Conservation (phyloP, 2,113 vertebrate genomes). For the Ammodytes marinus region DNA sequence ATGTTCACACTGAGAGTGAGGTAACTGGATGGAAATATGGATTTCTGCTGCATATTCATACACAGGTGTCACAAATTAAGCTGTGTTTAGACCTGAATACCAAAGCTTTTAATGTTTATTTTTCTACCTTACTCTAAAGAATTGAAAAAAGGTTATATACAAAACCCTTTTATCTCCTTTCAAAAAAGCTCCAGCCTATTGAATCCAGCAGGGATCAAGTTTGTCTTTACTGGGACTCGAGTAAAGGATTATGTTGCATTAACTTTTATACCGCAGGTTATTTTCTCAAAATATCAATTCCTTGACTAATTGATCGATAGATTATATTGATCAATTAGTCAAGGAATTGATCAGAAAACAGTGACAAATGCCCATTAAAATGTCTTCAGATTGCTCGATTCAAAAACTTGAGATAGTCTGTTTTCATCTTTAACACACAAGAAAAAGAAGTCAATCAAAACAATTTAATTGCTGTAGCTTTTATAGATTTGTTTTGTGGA, state of each 20-base stretch:
- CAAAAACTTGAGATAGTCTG: background rate
- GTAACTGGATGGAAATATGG: background rate
- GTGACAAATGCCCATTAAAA: background rate
- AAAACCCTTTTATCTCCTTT: background rate
- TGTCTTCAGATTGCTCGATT: background rate
- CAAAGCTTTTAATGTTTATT: background rate
- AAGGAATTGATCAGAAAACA: background rate
- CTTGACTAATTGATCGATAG: too few species aligned
- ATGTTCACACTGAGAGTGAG: background rate
- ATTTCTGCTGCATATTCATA: constrained; percentile 1
- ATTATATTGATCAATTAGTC: background rate
- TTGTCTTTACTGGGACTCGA: background rate
- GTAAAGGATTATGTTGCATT: background rate
- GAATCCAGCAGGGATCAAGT: background rate
- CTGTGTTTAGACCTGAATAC: background rate
- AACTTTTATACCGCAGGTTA: background rate
- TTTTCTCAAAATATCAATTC: background rate
- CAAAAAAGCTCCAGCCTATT: background rate
- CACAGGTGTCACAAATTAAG: background rate
- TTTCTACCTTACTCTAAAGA: background rate
- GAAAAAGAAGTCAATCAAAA: background rate
- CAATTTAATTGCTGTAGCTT: background rate
- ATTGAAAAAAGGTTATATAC: background rate
- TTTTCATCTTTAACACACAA: background rate
- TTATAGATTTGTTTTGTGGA: background rate